Base-by-base conservation (phyloP, 2,797 vertebrate species). In the Rhyacichthys aspro region DNA sequence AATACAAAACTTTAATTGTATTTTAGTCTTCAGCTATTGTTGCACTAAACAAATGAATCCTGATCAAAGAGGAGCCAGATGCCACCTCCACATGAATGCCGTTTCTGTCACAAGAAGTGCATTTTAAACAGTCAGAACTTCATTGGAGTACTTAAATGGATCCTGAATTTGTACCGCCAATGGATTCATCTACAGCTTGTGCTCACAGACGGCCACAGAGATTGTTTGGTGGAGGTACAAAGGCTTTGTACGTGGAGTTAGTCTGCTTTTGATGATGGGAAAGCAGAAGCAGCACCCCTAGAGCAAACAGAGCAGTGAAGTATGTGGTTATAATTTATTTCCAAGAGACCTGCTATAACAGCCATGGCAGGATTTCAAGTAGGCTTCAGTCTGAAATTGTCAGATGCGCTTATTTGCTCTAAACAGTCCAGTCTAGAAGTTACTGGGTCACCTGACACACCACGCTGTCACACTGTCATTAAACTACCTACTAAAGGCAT, bases 401-500 rank as follows among this genome's bases (percentile, higher is more conserved):
- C 62, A 56, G 43, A 70, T 71, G 63, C 71, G 61, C 56, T 14
- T 63, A 76, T 70, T 54, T 14, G 18, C n/a, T 59, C 74, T 62
- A 69, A 67, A 63, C 14, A 38, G 44, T 44, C 47, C 6, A 3
- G 39, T 28, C 32, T 44, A 37, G 43, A 63, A 74, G 55, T 61
- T 49, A 78, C 67, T 63, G 55, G 66, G 59, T 77, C 75, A 78
- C 75, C 71, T 70, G 62, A 70, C 70, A 59, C 55, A 37, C 9
- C 12, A 42, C 55, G 48, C 65, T 33, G 57, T 50, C 66, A 42
- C 45, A 38, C 50, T 44, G 63, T 54, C 39, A 56, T 60, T 19
- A 11, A 8, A 73, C 47, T 37, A 44, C 38, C 70, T 2, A 14
- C 48, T 50, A 47, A 64, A 56, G 67, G 72, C 67, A 61, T 18